Evolutionary conservation across 2,113 vertebrate species (phyloP).

Genomic region (Siniperca knerii): DNA sequence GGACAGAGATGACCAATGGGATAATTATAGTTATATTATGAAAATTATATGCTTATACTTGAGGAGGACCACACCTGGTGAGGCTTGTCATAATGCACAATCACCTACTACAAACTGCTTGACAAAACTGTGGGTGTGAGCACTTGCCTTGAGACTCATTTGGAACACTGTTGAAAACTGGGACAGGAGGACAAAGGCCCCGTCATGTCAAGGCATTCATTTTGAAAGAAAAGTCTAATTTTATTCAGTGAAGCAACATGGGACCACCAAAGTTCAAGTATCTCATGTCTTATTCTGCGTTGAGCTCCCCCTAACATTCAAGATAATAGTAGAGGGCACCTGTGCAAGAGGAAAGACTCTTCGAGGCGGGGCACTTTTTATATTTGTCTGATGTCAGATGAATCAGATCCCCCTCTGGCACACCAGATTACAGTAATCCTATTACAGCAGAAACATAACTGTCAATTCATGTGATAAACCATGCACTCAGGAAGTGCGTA

Average conservation of each 20-base stretch:
- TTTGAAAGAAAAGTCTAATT: not conserved
- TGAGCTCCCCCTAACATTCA: not conserved
- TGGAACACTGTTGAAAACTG: not conserved
- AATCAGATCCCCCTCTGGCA: constrained; percentile 4
- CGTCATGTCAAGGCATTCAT: not conserved
- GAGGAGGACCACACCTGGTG: not conserved
- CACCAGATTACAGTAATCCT: constrained; percentile 61
- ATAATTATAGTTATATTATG: not conserved
- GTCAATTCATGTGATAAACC: constrained; percentile 12
- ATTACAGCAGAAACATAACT: constrained; percentile 40
- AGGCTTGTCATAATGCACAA: not conserved
- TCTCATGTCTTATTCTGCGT: not conserved
- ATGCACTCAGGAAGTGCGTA: not conserved
- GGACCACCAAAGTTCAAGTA: not conserved
- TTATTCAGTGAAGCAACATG: not conserved
- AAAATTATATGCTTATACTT: not conserved
- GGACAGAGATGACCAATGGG: too few species aligned
- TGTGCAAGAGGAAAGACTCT: constrained; percentile 1
- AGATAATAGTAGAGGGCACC: not conserved
- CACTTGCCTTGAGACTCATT: not conserved
- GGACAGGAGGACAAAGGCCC: not conserved
- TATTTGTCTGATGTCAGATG: constrained; percentile 6
- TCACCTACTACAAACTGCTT: not conserved
- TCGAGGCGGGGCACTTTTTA: not conserved
- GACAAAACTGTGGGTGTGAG: not conserved